Evolutionary conservation across 2,797 vertebrate genomes (phyloP), one percentile per base, ranked within the genome.

Genomic region (Capromys pilorides): DNA sequence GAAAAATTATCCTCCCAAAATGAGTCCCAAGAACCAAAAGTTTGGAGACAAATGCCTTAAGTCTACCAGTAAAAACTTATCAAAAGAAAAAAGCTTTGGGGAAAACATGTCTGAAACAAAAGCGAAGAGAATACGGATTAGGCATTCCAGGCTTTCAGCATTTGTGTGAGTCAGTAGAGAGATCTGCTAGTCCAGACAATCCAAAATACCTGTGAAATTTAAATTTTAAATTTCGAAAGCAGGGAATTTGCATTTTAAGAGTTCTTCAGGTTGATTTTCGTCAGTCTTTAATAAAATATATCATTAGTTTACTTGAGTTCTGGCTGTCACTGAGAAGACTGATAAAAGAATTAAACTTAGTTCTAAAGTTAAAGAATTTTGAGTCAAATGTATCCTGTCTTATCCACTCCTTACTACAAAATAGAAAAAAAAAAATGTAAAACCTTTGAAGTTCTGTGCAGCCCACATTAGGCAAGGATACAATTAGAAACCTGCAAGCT

Each of bases 231-330:
- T 73, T 4, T 71, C 49, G 8, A 64, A 77, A 90, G 7, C 61
- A 57, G 45, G 51, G 16, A 84, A 61, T 84, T 28, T 85, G 4
- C 13, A 24, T 89, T 81, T 91, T 64, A 66, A 91, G 54, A 86
- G 88, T 66, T 75, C 19, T 88, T 66, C 26, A 91, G 18, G 8
- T 62, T 81, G n/a, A 81, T 71, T 81, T 96, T 84, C 49, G 88
- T 36, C 31, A 36, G 18, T 21, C 33, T 67, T 79, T 64, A 21
- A 36, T 19, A 57, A 84, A 57, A 51, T 79, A 11, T 18, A 13
- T 13, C 61, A 61, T 62, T 49, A 33, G 39, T 81, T 87, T 66
- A 57, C 39, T 33, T 49, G 19, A 24, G 89, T 77, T 90, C 86
- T 71, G 9, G 8, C 26, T 88, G 41, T 4, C 54, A 39, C 49